A percentile compares a stretch with the other conserved stretches of the same genome.
These are phyloP conservation scores for Neelides sp. DNA, from an alignment of 1,140 invertebrate genomes.

Conservation along the genomic window DNA sequence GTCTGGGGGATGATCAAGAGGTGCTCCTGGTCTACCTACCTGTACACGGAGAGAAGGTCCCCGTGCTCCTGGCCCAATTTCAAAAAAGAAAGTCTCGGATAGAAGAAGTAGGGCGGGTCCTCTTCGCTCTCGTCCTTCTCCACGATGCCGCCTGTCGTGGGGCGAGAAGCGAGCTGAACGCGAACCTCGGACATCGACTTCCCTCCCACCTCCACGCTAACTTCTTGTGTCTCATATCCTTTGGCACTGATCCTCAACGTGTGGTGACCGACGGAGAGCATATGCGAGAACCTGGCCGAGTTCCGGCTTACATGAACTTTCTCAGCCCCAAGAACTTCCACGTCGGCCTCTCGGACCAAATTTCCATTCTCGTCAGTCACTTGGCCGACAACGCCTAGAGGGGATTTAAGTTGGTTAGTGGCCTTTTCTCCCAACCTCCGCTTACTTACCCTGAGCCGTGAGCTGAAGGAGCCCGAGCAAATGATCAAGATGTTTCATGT, in stretches of 20 bases:
- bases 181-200: slow-evolving; percentile 34
- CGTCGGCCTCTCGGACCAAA: slow-evolving; percentile 54
- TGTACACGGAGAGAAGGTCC: slow-evolving; percentile 21
- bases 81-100: slow-evolving; percentile 19
- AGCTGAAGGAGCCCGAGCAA: slow-evolving; percentile 26
- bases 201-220: slow-evolving; percentile 22
- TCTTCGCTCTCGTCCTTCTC: no score
- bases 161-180: slow-evolving; percentile 4
- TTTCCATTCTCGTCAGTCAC: slow-evolving; percentile 49
- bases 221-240: slow-evolving; percentile 31
- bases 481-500: slow-evolving; percentile 22
- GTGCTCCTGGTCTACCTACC: no score
- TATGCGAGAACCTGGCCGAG: slow-evolving; percentile 52
- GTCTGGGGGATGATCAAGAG: no score
- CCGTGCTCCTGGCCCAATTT: slow-evolving; percentile 14
- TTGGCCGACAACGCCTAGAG: slow-evolving; percentile 53
- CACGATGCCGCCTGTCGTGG: no score
- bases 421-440: neutral
- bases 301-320: slow-evolving; percentile 50
- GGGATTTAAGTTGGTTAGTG: slow-evolving; percentile 5
- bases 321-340: slow-evolving; percentile 48
- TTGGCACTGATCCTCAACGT: slow-evolving; percentile 39
- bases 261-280: slow-evolving; percentile 51
- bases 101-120: slow-evolving; percentile 20
- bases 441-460: slow-evolving; percentile 22